These are phyloP conservation scores for Napeogenes sylphis DNA, from an alignment of 2,888 invertebrate species.

Conservation along the genomic window DNA sequence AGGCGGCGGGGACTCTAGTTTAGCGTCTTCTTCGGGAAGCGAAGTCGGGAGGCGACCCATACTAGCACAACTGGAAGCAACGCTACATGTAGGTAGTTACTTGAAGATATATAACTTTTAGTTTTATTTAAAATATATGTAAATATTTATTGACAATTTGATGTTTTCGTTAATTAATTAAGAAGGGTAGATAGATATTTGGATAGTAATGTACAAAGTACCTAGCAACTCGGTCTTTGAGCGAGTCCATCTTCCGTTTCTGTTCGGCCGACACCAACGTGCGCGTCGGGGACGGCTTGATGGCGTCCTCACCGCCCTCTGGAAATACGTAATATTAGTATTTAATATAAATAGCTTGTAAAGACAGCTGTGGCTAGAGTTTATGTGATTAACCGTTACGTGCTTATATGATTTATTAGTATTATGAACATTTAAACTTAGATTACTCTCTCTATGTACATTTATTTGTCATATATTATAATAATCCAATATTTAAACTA, in stretches of 20 bases:
- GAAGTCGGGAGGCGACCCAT: conserved; percentile 49
- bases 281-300: conserved; percentile 80
- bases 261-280: conserved; percentile 79
- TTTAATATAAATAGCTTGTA: not conserved
- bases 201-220: conserved; percentile 26
- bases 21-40: conserved; percentile 50
- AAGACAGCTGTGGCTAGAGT: too few species aligned
- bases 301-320: conserved; percentile 78
- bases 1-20: conserved; percentile 43
- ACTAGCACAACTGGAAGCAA: conserved; percentile 50
- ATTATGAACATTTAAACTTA: too few species aligned
- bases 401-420: too few species aligned
- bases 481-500: too few species aligned
- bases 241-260: conserved; percentile 86
- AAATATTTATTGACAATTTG: too few species aligned
- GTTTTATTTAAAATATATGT: too few species aligned
- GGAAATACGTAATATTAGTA: conserved; percentile 10
- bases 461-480: too few species aligned
- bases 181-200: not conserved
- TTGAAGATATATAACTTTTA: not conserved
- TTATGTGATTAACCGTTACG: too few species aligned
- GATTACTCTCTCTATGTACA: too few species aligned
- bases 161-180: too few species aligned
- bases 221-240: conserved; percentile 80
- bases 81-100: not conserved